Evolutionary conservation across 2,888 invertebrate genomes (phyloP).

Genomic region (Clunio marinus): DNA sequence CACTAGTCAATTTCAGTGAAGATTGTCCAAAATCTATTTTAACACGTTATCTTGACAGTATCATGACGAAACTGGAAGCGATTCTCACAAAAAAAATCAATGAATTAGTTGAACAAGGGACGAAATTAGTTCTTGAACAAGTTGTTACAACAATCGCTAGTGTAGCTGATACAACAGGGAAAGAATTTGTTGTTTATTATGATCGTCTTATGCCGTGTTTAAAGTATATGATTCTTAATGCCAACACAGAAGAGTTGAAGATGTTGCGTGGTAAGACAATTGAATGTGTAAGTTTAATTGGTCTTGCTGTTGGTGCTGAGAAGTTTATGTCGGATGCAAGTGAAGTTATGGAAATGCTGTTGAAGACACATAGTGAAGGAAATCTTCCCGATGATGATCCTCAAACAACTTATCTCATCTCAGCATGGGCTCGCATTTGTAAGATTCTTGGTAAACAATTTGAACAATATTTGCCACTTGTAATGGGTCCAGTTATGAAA

Average conservation of each 20-base stretch:
- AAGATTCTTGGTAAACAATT: slow-evolving; percentile 84
- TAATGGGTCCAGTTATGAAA: slow-evolving; percentile 84
- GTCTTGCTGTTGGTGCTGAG: slow-evolving; percentile 75
- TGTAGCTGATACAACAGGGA: slow-evolving; percentile 96
- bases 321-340: slow-evolving; percentile 88
- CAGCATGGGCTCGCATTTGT: slow-evolving; percentile 98
- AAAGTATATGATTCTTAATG: slow-evolving; percentile 95
- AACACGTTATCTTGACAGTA: slow-evolving; percentile 81
- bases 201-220: slow-evolving; percentile 90
- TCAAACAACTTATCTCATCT: slow-evolving; percentile 95
- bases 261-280: slow-evolving; percentile 96
- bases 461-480: slow-evolving; percentile 81
- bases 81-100: slow-evolving; percentile 90
- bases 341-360: slow-evolving; percentile 90
- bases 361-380: slow-evolving; percentile 84
- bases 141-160: slow-evolving; percentile 98
- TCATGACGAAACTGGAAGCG: slow-evolving; percentile 85
- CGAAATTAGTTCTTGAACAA: slow-evolving; percentile 95
- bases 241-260: slow-evolving; percentile 79
- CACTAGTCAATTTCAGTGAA: slow-evolving; percentile 98
- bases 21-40: slow-evolving; percentile 95
- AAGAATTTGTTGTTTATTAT: slow-evolving; percentile 91
- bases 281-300: slow-evolving; percentile 97
- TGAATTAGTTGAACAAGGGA: slow-evolving; percentile 89
- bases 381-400: slow-evolving; percentile 87